A percentile compares a stretch with the other conserved stretches of the same genome.
These are phyloP conservation scores for Sebastiscus tertius DNA, from an alignment of 2,797 vertebrate species.

Conservation along the genomic window DNA sequence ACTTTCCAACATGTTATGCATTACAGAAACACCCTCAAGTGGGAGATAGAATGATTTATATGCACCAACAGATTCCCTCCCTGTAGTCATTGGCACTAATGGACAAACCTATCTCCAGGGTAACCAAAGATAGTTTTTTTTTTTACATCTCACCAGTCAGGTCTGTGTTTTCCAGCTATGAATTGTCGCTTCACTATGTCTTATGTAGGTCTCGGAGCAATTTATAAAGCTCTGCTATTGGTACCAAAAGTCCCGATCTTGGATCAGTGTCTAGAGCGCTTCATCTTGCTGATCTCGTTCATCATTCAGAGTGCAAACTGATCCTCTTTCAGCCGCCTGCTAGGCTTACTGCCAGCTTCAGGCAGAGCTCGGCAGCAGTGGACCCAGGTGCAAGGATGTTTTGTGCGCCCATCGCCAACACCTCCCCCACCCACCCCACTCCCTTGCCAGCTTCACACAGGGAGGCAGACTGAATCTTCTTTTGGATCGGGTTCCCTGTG, in stretches of 20 bases:
- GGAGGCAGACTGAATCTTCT: constrained; percentile 9
- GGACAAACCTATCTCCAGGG: not conserved
- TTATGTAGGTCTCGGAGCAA: not conserved
- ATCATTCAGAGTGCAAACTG: constrained; percentile 35
- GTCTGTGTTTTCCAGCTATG: not conserved
- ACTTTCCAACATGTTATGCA: not conserved
- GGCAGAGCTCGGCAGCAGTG: constrained; percentile 17
- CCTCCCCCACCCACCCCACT: not conserved
- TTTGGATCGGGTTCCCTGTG: constrained; percentile 21
- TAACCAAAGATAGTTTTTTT: not conserved
- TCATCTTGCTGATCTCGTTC: constrained; percentile 11
- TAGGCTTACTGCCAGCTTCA: constrained; percentile 25
- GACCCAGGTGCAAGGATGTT: constrained; percentile 49
- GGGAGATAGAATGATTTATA: not conserved
- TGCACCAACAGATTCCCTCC: not conserved
- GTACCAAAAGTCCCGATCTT: constrained; percentile 1
- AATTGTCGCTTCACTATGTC: not conserved
- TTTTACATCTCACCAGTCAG: not conserved
- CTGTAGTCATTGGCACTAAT: not conserved
- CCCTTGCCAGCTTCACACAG: not conserved
- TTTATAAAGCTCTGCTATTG: not conserved
- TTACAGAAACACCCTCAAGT: not conserved
- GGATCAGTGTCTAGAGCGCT: constrained; percentile 2
- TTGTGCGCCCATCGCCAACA: constrained; percentile 6
- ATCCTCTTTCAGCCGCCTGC: constrained; percentile 24